phyloP scores from a whole-genome alignment of 1,140 invertebrate species.

The Platyscapa corneri region DNA sequence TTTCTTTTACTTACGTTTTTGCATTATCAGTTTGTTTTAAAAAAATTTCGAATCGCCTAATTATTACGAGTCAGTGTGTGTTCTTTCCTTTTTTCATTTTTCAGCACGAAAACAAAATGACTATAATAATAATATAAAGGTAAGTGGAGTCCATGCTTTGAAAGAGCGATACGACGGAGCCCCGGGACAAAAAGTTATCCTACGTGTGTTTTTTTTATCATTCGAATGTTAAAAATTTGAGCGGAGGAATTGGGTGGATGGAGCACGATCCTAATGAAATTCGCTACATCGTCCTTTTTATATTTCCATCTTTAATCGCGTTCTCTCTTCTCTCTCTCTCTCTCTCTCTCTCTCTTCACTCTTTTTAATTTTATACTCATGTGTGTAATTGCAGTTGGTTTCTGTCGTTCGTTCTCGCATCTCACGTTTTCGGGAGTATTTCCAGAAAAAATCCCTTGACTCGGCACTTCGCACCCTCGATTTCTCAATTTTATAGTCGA shows the following conservation, averaged over 20 bases:
- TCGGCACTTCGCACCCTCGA: slow-evolving; percentile 44
- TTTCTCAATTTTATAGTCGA: slow-evolving; percentile 54
- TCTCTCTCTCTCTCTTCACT: too few species aligned
- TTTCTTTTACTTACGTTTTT: slow-evolving; percentile 8
- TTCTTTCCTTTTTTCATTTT: not conserved
- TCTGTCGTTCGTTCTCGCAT: slow-evolving; percentile 5
- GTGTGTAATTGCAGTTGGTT: slow-evolving; percentile 29
- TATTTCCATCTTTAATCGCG: slow-evolving; percentile 27
- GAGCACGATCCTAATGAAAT: slow-evolving; percentile 49
- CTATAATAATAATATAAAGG: slow-evolving; percentile 48
- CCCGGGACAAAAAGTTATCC: slow-evolving; percentile 48
- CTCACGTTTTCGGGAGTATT: slow-evolving; percentile 35
- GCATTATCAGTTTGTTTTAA: slow-evolving; percentile 29
- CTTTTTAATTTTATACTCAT: slow-evolving; percentile 50
- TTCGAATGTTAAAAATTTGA: slow-evolving; percentile 49
- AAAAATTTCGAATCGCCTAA: slow-evolving; percentile 47
- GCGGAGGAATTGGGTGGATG: slow-evolving; percentile 44
- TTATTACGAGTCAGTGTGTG: slow-evolving; percentile 55
- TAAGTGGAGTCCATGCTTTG: slow-evolving; percentile 53
- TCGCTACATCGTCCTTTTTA: slow-evolving; percentile 8
- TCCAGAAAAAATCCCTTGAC: slow-evolving; percentile 30
- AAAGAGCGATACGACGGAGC: slow-evolving; percentile 52
- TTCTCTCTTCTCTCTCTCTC: slow-evolving; percentile 33
- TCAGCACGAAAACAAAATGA: slow-evolving; percentile 55
- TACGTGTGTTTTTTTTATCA: slow-evolving; percentile 37